Base-by-base conservation (phyloP, 2,797 vertebrate species). In the Chelidonichthys spinosus region DNA sequence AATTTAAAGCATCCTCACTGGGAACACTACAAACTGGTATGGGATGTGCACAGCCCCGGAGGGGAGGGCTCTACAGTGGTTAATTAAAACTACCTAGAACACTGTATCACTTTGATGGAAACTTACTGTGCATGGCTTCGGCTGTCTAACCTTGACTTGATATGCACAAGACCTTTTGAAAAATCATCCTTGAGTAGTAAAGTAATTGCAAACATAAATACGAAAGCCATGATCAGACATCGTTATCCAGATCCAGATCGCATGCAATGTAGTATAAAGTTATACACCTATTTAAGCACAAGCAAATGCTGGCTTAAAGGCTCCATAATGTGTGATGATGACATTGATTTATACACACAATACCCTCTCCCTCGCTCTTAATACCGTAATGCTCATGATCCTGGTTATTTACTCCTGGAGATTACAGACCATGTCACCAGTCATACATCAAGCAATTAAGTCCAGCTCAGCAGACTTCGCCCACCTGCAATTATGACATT, bases 391-490 rank as follows among this genome's bases (percentile, higher is more conserved):
- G 42, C 39, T 78, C 15, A 58, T 25, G 25, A 25, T 25, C 25
- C 35, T 9, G 1, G 13, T 63, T 40, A 82, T 76, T 76, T 73
- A 80, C 49, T 52, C 7, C 33, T 4, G 17, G 25, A 81, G 73
- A 68, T 61, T 44, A n/a, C 54, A 44, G 39, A 69, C 64, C 55
- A 52, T 63, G 72, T 78, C 72, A 72, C 64, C 13, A 13, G 47
- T 54, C 9, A 14, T 75, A 74, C 40, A 66, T 85, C 54, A 82
- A 53, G 37, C 47, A 44, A 18, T 55, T 9, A 73, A 46, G 25
- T 47, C 44, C 39, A 53, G 40, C n/a, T 74, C 25, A 55, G 49
- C 44, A 32, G 49, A 58, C 47, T 46, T 52, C 59, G 69, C 72
- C 73, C 74, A 82, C 53, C 59, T 72, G 68, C 63, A 59, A 60